phyloP scores from a whole-genome alignment of 2,113 vertebrate species.

The Passer montanus region DNA sequence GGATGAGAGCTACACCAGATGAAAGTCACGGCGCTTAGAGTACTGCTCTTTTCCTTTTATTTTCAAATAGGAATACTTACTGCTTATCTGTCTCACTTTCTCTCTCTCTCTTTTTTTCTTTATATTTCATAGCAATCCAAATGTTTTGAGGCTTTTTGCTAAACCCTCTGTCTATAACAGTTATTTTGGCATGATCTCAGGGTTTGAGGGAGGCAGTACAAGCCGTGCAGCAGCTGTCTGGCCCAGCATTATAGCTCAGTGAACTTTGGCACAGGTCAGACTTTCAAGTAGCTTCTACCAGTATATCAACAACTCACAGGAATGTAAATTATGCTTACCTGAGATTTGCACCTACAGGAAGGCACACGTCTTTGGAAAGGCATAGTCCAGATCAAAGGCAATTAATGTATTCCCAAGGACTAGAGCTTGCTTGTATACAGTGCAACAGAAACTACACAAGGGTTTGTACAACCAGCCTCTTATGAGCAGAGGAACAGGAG shows the following conservation, averaged over 20 bases:
- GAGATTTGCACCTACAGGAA: neutral
- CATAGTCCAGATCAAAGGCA: neutral
- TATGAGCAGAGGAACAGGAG: neutral
- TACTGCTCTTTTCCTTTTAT: constrained; percentile 26
- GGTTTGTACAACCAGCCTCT: neutral
- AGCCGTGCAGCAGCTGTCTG: neutral
- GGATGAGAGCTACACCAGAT: constrained; percentile 15
- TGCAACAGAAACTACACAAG: neutral
- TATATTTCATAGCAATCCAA: neutral
- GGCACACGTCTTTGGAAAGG: neutral
- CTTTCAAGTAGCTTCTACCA: neutral
- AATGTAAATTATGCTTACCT: neutral
- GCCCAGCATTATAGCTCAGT: neutral
- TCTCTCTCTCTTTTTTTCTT: neutral
- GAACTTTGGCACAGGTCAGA: neutral
- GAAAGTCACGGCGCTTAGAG: neutral
- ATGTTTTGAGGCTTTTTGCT: neutral
- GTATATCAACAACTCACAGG: neutral
- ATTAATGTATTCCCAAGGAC: neutral
- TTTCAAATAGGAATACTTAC: constrained; percentile 36
- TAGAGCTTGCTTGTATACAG: neutral
- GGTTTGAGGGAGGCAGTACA: neutral
- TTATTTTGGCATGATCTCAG: neutral
- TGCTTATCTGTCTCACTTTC: neutral
- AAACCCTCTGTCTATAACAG: neutral